A percentile compares a stretch with the other conserved stretches of the same genome.
Evolutionary conservation across 2,888 invertebrate species (phyloP).

Genomic region (Molanna angustata): DNA sequence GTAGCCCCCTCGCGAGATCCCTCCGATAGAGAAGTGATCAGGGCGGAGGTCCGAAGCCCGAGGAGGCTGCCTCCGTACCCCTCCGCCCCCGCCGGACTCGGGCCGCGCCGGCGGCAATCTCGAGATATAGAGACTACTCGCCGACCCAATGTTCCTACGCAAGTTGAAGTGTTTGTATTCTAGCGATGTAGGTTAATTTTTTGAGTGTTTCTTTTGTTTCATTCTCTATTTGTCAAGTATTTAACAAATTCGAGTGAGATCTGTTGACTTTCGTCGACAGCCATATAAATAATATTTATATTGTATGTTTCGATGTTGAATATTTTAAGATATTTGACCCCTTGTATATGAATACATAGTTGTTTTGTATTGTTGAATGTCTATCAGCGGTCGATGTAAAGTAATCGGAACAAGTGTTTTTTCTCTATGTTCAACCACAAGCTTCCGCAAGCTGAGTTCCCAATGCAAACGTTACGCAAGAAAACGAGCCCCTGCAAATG

Average conservation of each 20-base stretch:
- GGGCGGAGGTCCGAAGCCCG: not conserved
- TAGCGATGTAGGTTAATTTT: slow-evolving; percentile 29
- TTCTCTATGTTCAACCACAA: slow-evolving; percentile 54
- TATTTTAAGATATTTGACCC: not conserved
- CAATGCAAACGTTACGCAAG: slow-evolving; percentile 90
- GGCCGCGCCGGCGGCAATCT: not conserved
- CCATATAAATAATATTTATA: not conserved
- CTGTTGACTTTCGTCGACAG: slow-evolving; percentile 13
- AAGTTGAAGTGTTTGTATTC: slow-evolving; percentile 32
- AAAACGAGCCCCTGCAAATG: slow-evolving; percentile 93
- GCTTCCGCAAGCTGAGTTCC: slow-evolving; percentile 54
- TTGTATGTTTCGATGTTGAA: slow-evolving; percentile 1
- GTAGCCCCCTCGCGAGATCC: slow-evolving; percentile 3
- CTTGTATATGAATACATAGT: slow-evolving; percentile 9
- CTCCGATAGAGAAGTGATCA: not conserved
- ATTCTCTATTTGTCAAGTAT: slow-evolving; percentile 4
- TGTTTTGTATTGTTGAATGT: slow-evolving; percentile 12
- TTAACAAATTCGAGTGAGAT: slow-evolving; percentile 8
- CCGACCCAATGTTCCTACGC: slow-evolving; percentile 29
- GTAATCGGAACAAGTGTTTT: slow-evolving; percentile 25
- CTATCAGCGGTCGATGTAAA: slow-evolving; percentile 21
- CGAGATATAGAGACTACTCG: slow-evolving; percentile 1
- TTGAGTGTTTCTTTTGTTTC: slow-evolving; percentile 8
- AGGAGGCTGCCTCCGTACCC: not conserved
- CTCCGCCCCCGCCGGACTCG: not conserved